Percentiles rank a stretch among this genome's conserved stretches.
Conservation (phyloP, 2,113 vertebrate genomes). For the Apteryx mantelli region DNA sequence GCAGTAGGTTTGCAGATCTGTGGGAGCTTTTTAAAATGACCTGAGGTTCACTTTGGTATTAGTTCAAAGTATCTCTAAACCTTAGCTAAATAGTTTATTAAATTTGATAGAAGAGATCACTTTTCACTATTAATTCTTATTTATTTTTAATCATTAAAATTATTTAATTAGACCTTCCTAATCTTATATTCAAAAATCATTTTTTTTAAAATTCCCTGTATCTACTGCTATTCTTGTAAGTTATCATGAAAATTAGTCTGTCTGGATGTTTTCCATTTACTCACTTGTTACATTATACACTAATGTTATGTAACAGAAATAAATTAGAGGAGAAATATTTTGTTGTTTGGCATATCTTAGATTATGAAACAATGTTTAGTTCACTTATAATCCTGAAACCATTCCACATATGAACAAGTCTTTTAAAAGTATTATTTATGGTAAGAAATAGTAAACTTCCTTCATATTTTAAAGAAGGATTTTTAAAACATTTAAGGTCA, state of each 20-base stretch:
- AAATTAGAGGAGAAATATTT: neutral
- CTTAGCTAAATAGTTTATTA: neutral
- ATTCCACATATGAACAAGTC: neutral
- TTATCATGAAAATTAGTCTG: neutral
- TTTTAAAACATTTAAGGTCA: neutral
- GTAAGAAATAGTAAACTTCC: neutral
- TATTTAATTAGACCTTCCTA: neutral
- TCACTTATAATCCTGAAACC: neutral
- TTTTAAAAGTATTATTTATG: neutral
- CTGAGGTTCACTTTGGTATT: neutral
- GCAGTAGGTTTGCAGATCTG: neutral
- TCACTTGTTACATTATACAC: neutral
- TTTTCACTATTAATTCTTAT: neutral
- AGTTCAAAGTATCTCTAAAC: neutral
- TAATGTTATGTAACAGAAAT: neutral
- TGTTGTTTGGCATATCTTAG: neutral
- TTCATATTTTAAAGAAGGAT: neutral
- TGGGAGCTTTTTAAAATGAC: neutral
- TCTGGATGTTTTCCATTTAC: neutral
- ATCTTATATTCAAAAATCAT: neutral
- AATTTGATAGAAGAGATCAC: neutral
- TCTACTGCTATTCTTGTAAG: neutral
- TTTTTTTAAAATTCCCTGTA: neutral
- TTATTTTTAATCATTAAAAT: neutral
- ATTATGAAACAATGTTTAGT: constrained; percentile 1